Conservation (phyloP, 2,113 vertebrate genomes). For the Thermophis baileyi region DNA sequence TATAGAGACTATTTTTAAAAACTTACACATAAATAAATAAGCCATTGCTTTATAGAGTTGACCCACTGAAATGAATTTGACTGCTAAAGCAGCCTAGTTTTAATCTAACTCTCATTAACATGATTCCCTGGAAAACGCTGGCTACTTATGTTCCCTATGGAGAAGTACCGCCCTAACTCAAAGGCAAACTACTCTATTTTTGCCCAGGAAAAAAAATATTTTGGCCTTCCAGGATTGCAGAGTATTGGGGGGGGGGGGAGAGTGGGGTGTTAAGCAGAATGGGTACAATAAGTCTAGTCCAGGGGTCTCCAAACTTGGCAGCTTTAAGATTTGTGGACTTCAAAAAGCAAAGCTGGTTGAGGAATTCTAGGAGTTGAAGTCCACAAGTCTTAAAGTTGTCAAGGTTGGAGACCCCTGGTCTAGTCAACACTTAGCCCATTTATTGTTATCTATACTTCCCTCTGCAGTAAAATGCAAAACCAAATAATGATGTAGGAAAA, state of each 20-base stretch:
- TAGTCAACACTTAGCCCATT: not conserved
- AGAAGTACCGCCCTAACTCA: not conserved
- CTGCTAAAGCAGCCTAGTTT: not conserved
- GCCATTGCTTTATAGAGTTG: not conserved
- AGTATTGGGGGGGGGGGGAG: not conserved
- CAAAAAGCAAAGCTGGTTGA: too few relatives aligned
- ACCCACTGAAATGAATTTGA: not conserved
- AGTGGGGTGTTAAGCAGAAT: not conserved
- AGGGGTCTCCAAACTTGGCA: too few relatives aligned
- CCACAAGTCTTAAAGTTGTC: too few relatives aligned
- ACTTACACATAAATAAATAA: not conserved
- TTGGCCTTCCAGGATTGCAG: not conserved
- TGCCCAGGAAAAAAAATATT: not conserved
- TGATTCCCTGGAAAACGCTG: not conserved
- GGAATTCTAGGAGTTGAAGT: too few relatives aligned
- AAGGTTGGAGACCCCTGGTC: too few relatives aligned
- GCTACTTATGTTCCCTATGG: not conserved
- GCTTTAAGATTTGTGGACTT: too few relatives aligned
- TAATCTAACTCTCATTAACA: not conserved
- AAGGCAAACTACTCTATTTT: not conserved
- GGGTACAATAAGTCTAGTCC: not conserved
- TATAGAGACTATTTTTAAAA: not conserved
- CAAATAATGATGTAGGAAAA: not conserved
- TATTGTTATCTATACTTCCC: not conserved
- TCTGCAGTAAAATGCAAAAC: not conserved